phyloP scores from a whole-genome alignment of 2,113 vertebrate genomes.

The Camelus dromedarius region DNA sequence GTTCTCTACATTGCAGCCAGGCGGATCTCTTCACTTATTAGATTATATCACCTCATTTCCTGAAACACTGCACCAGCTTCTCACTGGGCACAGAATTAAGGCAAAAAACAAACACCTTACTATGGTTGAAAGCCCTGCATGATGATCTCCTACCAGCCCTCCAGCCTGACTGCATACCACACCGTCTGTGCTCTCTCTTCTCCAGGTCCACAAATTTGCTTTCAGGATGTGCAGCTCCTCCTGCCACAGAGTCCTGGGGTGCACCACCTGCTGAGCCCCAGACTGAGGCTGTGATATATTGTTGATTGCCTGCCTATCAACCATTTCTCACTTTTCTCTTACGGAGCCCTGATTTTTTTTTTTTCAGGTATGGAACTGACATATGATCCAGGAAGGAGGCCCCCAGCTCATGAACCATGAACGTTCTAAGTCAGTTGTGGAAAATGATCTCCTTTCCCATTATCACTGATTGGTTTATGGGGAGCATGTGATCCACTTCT shows the following conservation, averaged over 20 bases:
- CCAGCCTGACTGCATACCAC: background rate
- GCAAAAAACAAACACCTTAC: background rate
- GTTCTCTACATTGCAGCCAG: background rate
- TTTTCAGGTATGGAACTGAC: background rate
- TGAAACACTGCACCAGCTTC: background rate
- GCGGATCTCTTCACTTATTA: background rate
- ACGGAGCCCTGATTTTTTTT: background rate
- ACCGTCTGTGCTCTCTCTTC: background rate
- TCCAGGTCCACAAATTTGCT: background rate
- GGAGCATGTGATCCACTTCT: conserved; percentile 16
- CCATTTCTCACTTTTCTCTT: background rate
- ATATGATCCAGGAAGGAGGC: background rate
- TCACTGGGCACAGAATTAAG: background rate
- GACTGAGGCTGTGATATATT: background rate
- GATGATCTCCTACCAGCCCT: background rate
- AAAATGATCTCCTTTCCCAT: background rate
- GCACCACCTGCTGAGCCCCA: background rate
- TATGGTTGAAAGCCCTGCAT: conserved; percentile 13
- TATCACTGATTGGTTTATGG: conserved; percentile 17
- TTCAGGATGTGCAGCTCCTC: background rate
- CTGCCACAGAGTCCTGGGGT: background rate
- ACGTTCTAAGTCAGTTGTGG: background rate
- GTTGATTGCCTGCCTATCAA: background rate
- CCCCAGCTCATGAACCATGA: background rate
- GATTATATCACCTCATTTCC: background rate